Percentiles rank a stretch among this genome's conserved stretches.
Conservation (phyloP, 1,140 invertebrate genomes). For the Probaryconus sp. region DNA sequence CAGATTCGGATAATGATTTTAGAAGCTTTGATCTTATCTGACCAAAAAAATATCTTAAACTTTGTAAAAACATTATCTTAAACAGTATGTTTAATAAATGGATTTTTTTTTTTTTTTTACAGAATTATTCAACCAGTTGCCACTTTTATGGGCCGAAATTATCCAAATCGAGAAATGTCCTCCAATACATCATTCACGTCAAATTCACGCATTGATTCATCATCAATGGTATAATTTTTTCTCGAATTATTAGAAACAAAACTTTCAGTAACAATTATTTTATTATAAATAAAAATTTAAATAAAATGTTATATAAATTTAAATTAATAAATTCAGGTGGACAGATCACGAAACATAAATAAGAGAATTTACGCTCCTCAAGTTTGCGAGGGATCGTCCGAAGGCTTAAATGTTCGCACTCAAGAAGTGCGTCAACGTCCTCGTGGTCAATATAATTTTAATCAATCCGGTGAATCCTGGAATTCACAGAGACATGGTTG, state of each 20-base stretch:
- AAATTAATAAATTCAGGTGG: slow-evolving; percentile 45
- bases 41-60: slow-evolving; percentile 41
- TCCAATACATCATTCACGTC: slow-evolving; percentile 71
- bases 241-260: slow-evolving; percentile 24
- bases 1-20: slow-evolving; percentile 70
- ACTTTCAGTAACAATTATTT: slow-evolving; percentile 10
- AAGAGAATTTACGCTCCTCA: slow-evolving; percentile 66
- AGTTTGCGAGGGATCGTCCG: slow-evolving; percentile 59
- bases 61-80: slow-evolving; percentile 8
- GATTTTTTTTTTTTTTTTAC: slow-evolving; percentile 40
- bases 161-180: slow-evolving; percentile 64
- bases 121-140: slow-evolving; percentile 70
- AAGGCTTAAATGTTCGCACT: slow-evolving; percentile 48
- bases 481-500: slow-evolving; percentile 52
- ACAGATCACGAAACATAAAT: slow-evolving; percentile 62
- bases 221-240: slow-evolving; percentile 68
- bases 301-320: neutral
- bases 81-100: slow-evolving; percentile 18
- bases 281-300: neutral
- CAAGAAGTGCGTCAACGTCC: slow-evolving; percentile 67
- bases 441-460: slow-evolving; percentile 65
- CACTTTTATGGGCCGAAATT: slow-evolving; percentile 66
- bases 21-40: slow-evolving; percentile 78
- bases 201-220: slow-evolving; percentile 68
- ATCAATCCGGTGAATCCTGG: slow-evolving; percentile 67